Base-by-base conservation (phyloP, 2,888 invertebrate species). In the Chrysolina oricalcia region DNA sequence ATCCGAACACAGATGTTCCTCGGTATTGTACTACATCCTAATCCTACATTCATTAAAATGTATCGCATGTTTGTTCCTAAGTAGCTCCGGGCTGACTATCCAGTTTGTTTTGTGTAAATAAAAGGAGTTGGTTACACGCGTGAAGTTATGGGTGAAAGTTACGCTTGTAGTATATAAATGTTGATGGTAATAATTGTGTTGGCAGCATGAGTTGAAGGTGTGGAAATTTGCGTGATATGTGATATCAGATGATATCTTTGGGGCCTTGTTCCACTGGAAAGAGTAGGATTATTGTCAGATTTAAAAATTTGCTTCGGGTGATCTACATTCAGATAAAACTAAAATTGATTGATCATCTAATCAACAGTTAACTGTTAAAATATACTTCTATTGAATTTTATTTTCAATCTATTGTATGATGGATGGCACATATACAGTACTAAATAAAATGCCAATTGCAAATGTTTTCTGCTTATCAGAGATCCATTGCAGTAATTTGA, bases 11-110 rank as follows among this genome's bases (percentile, higher is more conserved):
- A 70, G 64, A 70, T 74, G 59, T 27, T 59, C 23, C 70, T 65
- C 48, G 46, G 68, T 64, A 46, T 66, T 68, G 73, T 72, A 70
- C 62, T 71, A 72, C 76, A 77, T 68, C 66, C 74, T 78, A 79
- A 79, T 76, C 62, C 77, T 48, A 68, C 72, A 72, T 74, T 79
- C 79, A 79, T 79, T 78, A 79, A 79, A 79, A 79, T 78, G 77
- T 79, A 77, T 78, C 78, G 77, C 79, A 71, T 79, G 75, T 72
- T 63, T 72, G 76, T 79, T 77, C 62, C 64, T 63, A 21, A 67
- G 73, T 73, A 75, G 69, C 77, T 50, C 35, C 21, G 13, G 64
- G 70, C 70, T 27, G 69, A 63, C 73, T 68, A 70, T 48, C 17
- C 73, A 74, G 72, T 77, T 73, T 65, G 73, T 77, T 77, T 69